These are phyloP conservation scores for Cephalopachus bancanus DNA, from an alignment of 2,797 vertebrate genomes.

Conservation along the genomic window DNA sequence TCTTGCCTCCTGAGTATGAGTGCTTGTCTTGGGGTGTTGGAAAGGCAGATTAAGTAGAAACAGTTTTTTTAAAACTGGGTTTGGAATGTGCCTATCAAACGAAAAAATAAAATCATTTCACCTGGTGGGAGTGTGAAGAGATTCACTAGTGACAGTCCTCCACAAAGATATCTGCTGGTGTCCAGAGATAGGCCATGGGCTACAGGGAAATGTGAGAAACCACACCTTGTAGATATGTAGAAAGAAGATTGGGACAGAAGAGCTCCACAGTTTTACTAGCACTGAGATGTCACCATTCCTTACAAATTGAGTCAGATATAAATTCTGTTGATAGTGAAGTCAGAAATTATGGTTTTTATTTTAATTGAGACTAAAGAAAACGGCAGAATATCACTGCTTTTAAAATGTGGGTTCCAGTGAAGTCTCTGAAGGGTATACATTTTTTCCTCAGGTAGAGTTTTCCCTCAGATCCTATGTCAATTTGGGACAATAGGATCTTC, in stretches of 20 bases:
- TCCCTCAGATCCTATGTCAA: neutral
- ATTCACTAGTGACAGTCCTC: neutral
- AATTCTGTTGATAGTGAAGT: constrained; percentile 26
- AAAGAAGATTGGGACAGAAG: neutral
- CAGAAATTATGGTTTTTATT: constrained; percentile 54
- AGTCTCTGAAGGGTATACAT: constrained; percentile 17
- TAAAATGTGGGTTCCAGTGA: neutral
- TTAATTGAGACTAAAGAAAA: constrained; percentile 36
- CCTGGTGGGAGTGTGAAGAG: neutral
- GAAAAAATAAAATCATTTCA: neutral
- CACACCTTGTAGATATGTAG: neutral
- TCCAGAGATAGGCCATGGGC: neutral
- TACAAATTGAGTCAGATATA: constrained; percentile 27
- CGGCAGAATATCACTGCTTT: neutral
- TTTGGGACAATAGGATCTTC: neutral
- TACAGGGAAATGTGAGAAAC: neutral
- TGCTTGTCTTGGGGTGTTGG: neutral
- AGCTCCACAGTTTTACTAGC: neutral
- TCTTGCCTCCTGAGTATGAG: neutral
- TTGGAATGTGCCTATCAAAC: neutral
- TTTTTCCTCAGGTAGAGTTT: neutral
- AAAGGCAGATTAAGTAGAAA: neutral
- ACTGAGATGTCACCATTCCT: constrained; percentile 19
- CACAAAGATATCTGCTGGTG: neutral
- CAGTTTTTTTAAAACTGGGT: neutral